These are phyloP conservation scores for Littorina saxatilis DNA, from an alignment of 1,140 invertebrate species.

Conservation along the genomic window DNA sequence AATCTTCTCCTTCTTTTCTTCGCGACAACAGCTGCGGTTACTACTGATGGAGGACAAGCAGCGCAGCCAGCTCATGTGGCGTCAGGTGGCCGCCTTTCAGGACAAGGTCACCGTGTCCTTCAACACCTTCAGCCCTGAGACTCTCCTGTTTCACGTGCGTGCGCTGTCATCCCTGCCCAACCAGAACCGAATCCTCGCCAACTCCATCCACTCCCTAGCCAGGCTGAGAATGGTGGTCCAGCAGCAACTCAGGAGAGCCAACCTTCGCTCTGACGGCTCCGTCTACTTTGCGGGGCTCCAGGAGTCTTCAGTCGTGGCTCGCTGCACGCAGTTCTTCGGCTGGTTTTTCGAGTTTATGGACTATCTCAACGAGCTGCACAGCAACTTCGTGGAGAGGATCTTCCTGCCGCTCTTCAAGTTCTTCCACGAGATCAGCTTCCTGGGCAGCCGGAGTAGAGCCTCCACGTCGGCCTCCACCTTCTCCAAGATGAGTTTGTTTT, in stretches of 20 bases:
- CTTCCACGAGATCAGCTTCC: conserved; percentile 57
- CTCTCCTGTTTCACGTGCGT: conserved; percentile 22
- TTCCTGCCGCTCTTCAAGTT: conserved; percentile 67
- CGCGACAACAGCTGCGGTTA: conserved; percentile 54
- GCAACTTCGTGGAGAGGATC: conserved; percentile 66
- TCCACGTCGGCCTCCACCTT: conserved; percentile 51
- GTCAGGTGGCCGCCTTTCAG: conserved; percentile 65
- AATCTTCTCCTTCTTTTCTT: neutral
- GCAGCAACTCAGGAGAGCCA: conserved; percentile 47
- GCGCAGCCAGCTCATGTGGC: conserved; percentile 60
- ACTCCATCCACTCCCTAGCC: conserved; percentile 54
- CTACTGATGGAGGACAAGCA: conserved; percentile 62
- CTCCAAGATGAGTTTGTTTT: conserved; percentile 58
- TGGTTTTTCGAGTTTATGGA: conserved; percentile 70
- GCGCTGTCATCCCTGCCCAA: conserved; percentile 25
- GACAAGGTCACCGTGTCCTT: conserved; percentile 64
- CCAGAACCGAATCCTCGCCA: conserved; percentile 32
- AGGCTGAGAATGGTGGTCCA: conserved; percentile 56
- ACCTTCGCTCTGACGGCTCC: conserved; percentile 51
- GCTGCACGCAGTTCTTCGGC: conserved; percentile 63
- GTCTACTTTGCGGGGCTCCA: conserved; percentile 41
- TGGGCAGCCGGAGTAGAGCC: conserved; percentile 45
- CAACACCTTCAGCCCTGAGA: conserved; percentile 63
- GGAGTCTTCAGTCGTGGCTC: conserved; percentile 33
- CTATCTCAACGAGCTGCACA: conserved; percentile 60